Percentiles rank a stretch among this genome's conserved stretches.
phyloP scores from a whole-genome alignment of 2,888 invertebrate genomes.

The Drosophila mercatorum region DNA sequence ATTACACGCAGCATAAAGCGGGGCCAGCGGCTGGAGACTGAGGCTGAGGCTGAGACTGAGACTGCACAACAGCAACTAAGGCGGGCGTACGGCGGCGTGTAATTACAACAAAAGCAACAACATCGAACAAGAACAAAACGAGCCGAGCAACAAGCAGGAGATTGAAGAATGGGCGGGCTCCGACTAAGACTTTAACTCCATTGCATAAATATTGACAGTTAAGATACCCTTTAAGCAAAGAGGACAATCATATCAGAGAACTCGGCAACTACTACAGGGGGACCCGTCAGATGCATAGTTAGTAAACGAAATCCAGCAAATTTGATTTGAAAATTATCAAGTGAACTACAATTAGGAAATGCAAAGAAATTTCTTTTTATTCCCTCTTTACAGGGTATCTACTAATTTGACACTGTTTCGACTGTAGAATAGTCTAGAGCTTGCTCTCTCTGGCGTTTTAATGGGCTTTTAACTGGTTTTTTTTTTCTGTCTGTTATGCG shows the following conservation, averaged over 20 bases:
- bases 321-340: too few species aligned
- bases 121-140: conserved; percentile 70
- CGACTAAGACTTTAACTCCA: not conserved
- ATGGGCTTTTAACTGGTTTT: conserved; percentile 83
- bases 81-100: conserved; percentile 70
- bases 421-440: not conserved
- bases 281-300: not conserved
- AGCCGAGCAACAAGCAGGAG: conserved; percentile 47
- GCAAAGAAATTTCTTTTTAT: not conserved
- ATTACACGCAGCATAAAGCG: conserved; percentile 75
- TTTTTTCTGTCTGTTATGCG: conserved; percentile 20
- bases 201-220: not conserved
- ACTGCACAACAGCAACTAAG: conserved; percentile 12
- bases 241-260: not conserved
- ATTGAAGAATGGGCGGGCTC: conserved; percentile 28
- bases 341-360: too few species aligned
- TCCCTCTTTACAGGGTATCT: not conserved
- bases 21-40: conserved; percentile 10
- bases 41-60: conserved; percentile 22
- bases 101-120: conserved; percentile 80
- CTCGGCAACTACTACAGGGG: too few species aligned
- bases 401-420: too few species aligned
- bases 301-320: not conserved
- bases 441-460: conserved; percentile 74
- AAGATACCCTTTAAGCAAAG: conserved; percentile 1